Evolutionary conservation across 2,797 vertebrate genomes (phyloP).

Genomic region (Sebastes itinus): DNA sequence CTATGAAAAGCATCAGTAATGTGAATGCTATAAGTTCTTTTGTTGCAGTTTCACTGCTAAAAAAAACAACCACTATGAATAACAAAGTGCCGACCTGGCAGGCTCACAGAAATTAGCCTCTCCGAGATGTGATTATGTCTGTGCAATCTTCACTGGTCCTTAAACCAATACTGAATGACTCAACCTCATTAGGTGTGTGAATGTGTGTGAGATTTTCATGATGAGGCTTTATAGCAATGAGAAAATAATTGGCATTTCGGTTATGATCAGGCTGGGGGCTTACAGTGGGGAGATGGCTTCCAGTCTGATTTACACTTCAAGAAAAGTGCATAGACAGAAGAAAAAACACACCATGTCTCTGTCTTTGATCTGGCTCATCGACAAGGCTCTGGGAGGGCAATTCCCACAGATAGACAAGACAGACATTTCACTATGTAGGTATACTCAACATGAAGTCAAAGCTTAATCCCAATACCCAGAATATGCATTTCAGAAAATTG

Average conservation of each 20-base stretch:
- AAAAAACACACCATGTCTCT: slow-evolving; percentile 35
- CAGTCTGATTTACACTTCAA: slow-evolving; percentile 74
- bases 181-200: slow-evolving; percentile 57
- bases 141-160: slow-evolving; percentile 45
- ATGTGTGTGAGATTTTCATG: slow-evolving; percentile 48
- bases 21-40: slow-evolving; percentile 9
- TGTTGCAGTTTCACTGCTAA: slow-evolving; percentile 9
- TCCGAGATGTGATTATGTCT: slow-evolving; percentile 54
- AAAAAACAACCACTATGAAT: slow-evolving; percentile 17
- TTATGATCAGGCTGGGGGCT: slow-evolving; percentile 62
- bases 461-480: background rate
- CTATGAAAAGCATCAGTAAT: slow-evolving; percentile 1
- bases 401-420: slow-evolving; percentile 32
- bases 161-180: slow-evolving; percentile 53
- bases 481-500: background rate
- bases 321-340: slow-evolving; percentile 46
- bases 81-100: slow-evolving; percentile 49
- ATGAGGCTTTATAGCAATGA: slow-evolving; percentile 53
- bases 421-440: slow-evolving; percentile 7
- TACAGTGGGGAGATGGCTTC: slow-evolving; percentile 61
- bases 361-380: slow-evolving; percentile 66
- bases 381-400: slow-evolving; percentile 41
- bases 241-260: slow-evolving; percentile 66
- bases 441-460: slow-evolving; percentile 16
- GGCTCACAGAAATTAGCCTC: slow-evolving; percentile 47